Conservation (phyloP, 2,888 invertebrate species). For the Argyresthia goedartella region DNA sequence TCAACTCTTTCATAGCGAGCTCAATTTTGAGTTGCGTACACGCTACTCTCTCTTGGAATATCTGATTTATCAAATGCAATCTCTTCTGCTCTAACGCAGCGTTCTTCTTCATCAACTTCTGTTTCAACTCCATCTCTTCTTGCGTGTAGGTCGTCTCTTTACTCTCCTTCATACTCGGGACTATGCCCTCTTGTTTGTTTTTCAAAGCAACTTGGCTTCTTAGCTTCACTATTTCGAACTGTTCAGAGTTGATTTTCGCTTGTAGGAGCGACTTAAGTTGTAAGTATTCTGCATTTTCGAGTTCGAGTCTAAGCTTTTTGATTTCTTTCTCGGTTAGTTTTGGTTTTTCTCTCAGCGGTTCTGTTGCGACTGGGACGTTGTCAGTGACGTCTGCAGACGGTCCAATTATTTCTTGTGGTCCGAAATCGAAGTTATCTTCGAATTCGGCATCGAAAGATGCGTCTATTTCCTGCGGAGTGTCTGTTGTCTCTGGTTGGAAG, state of each 20-base stretch:
- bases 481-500: slow-evolving; percentile 9
- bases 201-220: slow-evolving; percentile 66
- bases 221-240: slow-evolving; percentile 77
- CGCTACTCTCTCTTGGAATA: slow-evolving; percentile 79
- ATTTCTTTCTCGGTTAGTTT: slow-evolving; percentile 71
- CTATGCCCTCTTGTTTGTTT: slow-evolving; percentile 49
- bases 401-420: slow-evolving; percentile 24
- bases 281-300: slow-evolving; percentile 76
- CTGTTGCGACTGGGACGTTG: slow-evolving; percentile 17
- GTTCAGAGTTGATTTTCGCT: slow-evolving; percentile 79
- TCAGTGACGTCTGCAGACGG: slow-evolving; percentile 19
- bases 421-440: slow-evolving; percentile 40
- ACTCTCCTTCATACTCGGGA: slow-evolving; percentile 34
- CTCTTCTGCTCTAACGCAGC: slow-evolving; percentile 77
- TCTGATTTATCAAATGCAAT: slow-evolving; percentile 75
- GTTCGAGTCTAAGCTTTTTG: slow-evolving; percentile 69
- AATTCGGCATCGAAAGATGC: slow-evolving; percentile 42
- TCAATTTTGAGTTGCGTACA: slow-evolving; percentile 81
- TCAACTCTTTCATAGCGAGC: slow-evolving; percentile 71
- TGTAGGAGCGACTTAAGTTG: slow-evolving; percentile 78
- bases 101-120: slow-evolving; percentile 72
- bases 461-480: slow-evolving; percentile 15
- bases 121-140: slow-evolving; percentile 51
- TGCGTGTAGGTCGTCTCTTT: slow-evolving; percentile 34
- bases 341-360: slow-evolving; percentile 45